Conservation (phyloP, 1,140 invertebrate genomes). For the Ips typographus region DNA sequence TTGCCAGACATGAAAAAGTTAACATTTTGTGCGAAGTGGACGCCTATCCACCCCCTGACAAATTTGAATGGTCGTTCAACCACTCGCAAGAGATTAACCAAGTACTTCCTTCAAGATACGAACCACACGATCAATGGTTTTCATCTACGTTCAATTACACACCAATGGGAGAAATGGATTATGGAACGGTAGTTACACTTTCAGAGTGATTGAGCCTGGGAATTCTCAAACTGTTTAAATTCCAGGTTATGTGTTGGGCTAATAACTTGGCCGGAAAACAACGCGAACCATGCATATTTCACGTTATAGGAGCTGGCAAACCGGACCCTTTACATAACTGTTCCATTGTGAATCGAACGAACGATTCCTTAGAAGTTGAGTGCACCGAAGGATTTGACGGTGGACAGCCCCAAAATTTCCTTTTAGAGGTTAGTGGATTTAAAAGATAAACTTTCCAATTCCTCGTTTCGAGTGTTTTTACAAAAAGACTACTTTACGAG, state of each 20-base stretch:
- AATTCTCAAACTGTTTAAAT: neutral
- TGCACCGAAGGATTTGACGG: slow-evolving; percentile 79
- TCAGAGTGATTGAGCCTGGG: neutral
- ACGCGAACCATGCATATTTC: slow-evolving; percentile 70
- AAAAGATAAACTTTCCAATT: neutral
- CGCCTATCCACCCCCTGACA: slow-evolving; percentile 78
- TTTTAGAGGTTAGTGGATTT: slow-evolving; percentile 43
- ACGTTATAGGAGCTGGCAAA: slow-evolving; percentile 73
- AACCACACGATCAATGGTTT: slow-evolving; percentile 60
- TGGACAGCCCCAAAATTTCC: slow-evolving; percentile 64
- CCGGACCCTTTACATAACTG: slow-evolving; percentile 81
- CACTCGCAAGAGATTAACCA: slow-evolving; percentile 80
- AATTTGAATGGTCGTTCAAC: slow-evolving; percentile 88
- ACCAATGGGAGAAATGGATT: slow-evolving; percentile 76
- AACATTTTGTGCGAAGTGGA: slow-evolving; percentile 83
- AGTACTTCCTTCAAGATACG: slow-evolving; percentile 59
- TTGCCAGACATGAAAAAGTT: slow-evolving; percentile 79
- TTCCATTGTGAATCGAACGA: slow-evolving; percentile 75
- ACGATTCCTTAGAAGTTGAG: slow-evolving; percentile 72
- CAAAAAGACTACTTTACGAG: no score
- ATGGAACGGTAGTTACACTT: slow-evolving; percentile 58
- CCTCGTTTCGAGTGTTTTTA: neutral
- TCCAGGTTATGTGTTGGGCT: slow-evolving; percentile 60
- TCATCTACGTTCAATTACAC: slow-evolving; percentile 76
- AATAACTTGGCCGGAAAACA: slow-evolving; percentile 68